A percentile compares a stretch with the other conserved stretches of the same genome.
Conservation (phyloP, 2,797 vertebrate species). For the Tympanoctomys barrerae region DNA sequence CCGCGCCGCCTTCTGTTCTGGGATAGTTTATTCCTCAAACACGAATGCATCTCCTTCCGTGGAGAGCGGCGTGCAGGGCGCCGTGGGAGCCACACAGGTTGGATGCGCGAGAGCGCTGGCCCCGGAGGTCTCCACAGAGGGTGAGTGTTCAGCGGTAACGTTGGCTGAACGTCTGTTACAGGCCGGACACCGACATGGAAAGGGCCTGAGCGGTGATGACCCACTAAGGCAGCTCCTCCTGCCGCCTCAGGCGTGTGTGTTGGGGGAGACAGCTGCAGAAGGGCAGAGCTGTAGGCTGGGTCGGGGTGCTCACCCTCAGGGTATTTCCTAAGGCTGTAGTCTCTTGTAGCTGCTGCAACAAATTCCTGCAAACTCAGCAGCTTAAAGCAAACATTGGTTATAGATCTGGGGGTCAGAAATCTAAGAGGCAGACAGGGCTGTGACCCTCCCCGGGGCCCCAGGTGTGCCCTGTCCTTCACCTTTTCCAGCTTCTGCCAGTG, state of each 20-base stretch:
- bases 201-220: background rate
- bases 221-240: background rate
- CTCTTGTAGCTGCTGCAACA: background rate
- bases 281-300: background rate
- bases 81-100: background rate
- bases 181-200: background rate
- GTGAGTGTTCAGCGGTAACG: background rate
- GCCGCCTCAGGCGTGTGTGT: accelerated
- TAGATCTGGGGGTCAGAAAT: background rate
- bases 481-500: background rate
- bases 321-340: background rate
- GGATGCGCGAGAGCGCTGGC: no score
- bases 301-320: background rate
- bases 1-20: background rate
- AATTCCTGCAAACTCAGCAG: background rate
- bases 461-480: background rate
- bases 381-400: no score
- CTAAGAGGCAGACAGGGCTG: background rate
- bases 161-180: background rate
- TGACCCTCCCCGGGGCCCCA: background rate
- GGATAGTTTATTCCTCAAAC: background rate
- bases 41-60: no score
- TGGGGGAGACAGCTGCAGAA: background rate
- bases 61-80: background rate
- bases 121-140: no score